Conservation (phyloP, 2,888 invertebrate genomes). For the Torymus auratus region DNA sequence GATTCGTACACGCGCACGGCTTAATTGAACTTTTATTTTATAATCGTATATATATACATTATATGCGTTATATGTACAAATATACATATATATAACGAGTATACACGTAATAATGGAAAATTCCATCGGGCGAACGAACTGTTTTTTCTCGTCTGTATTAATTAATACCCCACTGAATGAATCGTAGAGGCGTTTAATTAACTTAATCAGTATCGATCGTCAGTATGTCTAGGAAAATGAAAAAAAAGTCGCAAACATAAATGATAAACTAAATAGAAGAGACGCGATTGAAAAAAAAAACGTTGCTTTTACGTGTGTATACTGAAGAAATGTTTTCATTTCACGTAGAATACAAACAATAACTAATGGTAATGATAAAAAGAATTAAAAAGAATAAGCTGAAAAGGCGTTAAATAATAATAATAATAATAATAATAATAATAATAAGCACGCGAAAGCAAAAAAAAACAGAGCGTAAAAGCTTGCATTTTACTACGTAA, state of each 20-base stretch:
- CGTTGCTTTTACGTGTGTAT: conserved; percentile 54
- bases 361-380: conserved; percentile 21
- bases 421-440: conserved; percentile 33
- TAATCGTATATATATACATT: conserved; percentile 45
- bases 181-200: conserved; percentile 61
- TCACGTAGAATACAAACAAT: conserved; percentile 44
- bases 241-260: conserved; percentile 48
- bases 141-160: conserved; percentile 63
- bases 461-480: conserved; percentile 8
- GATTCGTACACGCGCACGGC: conserved; percentile 26
- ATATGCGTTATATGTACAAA: too few species aligned
- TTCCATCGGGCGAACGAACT: conserved; percentile 63
- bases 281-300: conserved; percentile 45
- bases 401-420: conserved; percentile 42
- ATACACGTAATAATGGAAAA: conserved; percentile 58
- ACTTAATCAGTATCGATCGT: conserved; percentile 74
- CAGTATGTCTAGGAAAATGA: conserved; percentile 66
- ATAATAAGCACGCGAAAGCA: conserved; percentile 20
- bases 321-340: conserved; percentile 53
- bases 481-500: conserved; percentile 55
- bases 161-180: conserved; percentile 48
- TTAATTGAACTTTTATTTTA: conserved; percentile 61
- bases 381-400: conserved; percentile 11
- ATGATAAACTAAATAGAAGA: conserved; percentile 35
- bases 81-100: conserved; percentile 15